Evolutionary conservation across 2,888 invertebrate species (phyloP).

Genomic region (Lycocerus yunnanus): DNA sequence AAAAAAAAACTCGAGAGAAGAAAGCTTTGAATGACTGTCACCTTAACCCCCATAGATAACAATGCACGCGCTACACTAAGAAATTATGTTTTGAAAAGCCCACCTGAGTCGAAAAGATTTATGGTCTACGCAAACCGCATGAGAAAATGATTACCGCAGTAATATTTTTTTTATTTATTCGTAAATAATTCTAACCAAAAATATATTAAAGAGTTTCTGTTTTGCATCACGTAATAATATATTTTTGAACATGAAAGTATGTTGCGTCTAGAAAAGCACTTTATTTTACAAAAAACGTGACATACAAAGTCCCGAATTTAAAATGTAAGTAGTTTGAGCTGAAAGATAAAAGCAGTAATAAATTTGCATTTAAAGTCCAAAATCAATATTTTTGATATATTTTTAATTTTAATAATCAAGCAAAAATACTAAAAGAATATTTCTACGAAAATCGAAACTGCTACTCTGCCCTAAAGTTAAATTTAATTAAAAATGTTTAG

Average conservation of each 20-base stretch:
- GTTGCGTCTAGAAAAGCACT: background rate
- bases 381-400: no score
- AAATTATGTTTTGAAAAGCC: constrained; percentile 35
- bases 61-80: constrained; percentile 33
- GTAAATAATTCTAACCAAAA: background rate
- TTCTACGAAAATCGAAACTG: no score
- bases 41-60: constrained; percentile 33
- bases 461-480: no score
- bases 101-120: constrained; percentile 41
- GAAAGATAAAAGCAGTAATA: no score
- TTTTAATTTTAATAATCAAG: no score
- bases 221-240: background rate
- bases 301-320: background rate
- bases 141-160: constrained; percentile 8
- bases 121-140: constrained; percentile 30
- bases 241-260: background rate
- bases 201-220: background rate
- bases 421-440: no score
- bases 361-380: no score
- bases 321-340: background rate
- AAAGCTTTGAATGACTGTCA: constrained; percentile 36
- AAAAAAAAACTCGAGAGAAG: constrained; percentile 6
- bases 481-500: no score
- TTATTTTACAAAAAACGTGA: background rate
- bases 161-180: background rate